phyloP scores from a whole-genome alignment of 2,113 vertebrate species.

The Engraulis encrasicolus region DNA sequence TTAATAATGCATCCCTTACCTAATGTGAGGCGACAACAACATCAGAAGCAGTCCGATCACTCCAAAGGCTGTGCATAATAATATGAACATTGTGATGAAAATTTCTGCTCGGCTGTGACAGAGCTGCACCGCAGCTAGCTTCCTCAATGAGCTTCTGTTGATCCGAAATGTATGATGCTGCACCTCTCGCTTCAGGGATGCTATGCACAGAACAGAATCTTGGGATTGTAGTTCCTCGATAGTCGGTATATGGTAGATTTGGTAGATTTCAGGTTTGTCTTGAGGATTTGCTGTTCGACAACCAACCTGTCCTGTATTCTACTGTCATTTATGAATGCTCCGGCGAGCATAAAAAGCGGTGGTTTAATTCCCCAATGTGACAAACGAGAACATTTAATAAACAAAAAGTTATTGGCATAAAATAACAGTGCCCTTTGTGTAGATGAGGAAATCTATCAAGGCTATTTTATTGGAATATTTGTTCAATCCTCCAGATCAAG shows the following conservation, averaged over 20 bases:
- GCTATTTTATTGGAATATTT: neutral
- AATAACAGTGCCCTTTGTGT: neutral
- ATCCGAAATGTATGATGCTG: conserved; percentile 20
- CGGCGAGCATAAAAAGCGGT: neutral
- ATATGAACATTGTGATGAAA: conserved; percentile 58
- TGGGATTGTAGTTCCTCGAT: conserved; percentile 73
- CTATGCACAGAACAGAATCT: conserved; percentile 48
- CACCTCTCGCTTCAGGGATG: conserved; percentile 41
- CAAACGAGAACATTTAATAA: neutral
- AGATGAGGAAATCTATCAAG: neutral
- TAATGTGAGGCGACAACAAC: conserved; percentile 78
- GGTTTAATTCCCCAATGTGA: neutral
- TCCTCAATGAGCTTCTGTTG: conserved; percentile 32
- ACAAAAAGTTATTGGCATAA: neutral
- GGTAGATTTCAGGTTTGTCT: neutral
- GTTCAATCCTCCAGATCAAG: neutral
- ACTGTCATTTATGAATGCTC: neutral
- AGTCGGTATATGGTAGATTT: neutral
- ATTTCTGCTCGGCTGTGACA: conserved; percentile 23
- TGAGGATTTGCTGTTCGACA: neutral
- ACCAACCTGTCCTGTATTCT: too few relatives aligned
- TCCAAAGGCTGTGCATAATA: conserved; percentile 70
- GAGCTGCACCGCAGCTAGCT: conserved; percentile 32
- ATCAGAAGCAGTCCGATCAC: conserved; percentile 72
- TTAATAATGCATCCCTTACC: conserved; percentile 69